These are phyloP conservation scores for Drosophila asahinai DNA, from an alignment of 1,140 invertebrate species.

Conservation along the genomic window DNA sequence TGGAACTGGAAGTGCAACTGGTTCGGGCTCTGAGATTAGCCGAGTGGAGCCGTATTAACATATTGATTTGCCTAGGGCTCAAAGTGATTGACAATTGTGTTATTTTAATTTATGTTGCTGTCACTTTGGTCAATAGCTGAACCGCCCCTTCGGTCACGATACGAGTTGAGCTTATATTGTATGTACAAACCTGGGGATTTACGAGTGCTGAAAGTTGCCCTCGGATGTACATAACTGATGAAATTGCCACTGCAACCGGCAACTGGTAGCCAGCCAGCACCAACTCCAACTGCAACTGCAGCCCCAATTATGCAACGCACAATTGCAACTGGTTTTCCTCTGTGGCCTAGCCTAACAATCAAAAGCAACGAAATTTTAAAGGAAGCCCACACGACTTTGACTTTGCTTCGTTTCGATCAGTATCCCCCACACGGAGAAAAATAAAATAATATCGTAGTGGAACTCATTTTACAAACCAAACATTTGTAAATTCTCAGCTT, in stretches of 20 bases:
- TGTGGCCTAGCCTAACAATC: slow-evolving; percentile 28
- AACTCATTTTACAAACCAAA: background rate
- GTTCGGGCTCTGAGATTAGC: slow-evolving; percentile 31
- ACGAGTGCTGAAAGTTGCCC: slow-evolving; percentile 48
- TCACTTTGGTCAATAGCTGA: slow-evolving; percentile 48
- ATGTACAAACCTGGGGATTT: slow-evolving; percentile 13
- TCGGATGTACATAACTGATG: slow-evolving; percentile 48
- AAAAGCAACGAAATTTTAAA: slow-evolving; percentile 41
- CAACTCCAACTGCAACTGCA: slow-evolving; percentile 31
- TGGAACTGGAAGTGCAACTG: slow-evolving; percentile 42
- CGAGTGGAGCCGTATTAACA: slow-evolving; percentile 52
- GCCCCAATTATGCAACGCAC: slow-evolving; percentile 69
- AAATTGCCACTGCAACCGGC: slow-evolving; percentile 30
- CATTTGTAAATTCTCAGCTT: background rate
- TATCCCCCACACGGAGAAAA: slow-evolving; percentile 24
- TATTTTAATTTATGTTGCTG: slow-evolving; percentile 77
- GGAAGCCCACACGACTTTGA: slow-evolving; percentile 72
- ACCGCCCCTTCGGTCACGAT: slow-evolving; percentile 69
- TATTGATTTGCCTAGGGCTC: slow-evolving; percentile 78
- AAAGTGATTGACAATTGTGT: slow-evolving; percentile 80
- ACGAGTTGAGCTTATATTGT: background rate
- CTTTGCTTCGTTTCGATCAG: slow-evolving; percentile 50
- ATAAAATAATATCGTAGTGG: background rate
- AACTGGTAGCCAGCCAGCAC: slow-evolving; percentile 11
- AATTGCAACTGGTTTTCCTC: slow-evolving; percentile 67